These are phyloP conservation scores for Drosophila seclusa DNA, from an alignment of 2,888 invertebrate genomes.

Conservation along the genomic window DNA sequence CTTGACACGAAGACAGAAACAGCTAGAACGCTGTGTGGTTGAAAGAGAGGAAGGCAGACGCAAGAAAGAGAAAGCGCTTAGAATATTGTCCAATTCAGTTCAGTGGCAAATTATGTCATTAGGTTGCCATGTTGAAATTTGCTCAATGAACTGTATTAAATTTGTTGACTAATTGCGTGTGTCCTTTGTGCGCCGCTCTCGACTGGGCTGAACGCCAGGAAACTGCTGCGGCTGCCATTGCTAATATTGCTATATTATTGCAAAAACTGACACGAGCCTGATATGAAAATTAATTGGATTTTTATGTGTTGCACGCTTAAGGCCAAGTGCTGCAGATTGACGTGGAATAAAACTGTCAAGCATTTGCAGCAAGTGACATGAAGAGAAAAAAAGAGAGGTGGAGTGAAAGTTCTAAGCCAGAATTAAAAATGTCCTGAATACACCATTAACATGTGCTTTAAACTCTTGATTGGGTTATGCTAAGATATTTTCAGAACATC, in stretches of 20 bases:
- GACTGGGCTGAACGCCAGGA: conserved; percentile 4
- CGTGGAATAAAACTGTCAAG: conserved; percentile 28
- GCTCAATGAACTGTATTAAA: conserved; percentile 71
- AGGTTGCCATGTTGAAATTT: conserved; percentile 66
- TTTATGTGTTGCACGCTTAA: conserved; percentile 37
- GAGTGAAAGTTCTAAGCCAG: background rate
- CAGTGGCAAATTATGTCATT: conserved; percentile 74
- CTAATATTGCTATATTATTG: conserved; percentile 27
- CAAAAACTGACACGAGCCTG: conserved; percentile 39
- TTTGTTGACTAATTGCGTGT: conserved; percentile 75
- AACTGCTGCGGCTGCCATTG: conserved; percentile 7
- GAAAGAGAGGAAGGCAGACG: background rate
- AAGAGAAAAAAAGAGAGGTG: background rate
- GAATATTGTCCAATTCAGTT: conserved; percentile 49
- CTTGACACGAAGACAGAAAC: conserved; percentile 9
- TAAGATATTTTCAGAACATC: background rate
- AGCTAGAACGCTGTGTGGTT: background rate
- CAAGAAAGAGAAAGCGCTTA: conserved; percentile 1
- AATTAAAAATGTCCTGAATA: background rate
- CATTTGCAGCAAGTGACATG: background rate
- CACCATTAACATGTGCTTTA: background rate
- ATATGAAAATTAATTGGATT: conserved; percentile 77
- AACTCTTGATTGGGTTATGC: background rate
- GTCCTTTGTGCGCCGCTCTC: conserved; percentile 37
- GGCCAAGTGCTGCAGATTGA: conserved; percentile 25